Evolutionary conservation across 2,888 invertebrate species (phyloP).

Genomic region (Trypoxylon attenuatum): DNA sequence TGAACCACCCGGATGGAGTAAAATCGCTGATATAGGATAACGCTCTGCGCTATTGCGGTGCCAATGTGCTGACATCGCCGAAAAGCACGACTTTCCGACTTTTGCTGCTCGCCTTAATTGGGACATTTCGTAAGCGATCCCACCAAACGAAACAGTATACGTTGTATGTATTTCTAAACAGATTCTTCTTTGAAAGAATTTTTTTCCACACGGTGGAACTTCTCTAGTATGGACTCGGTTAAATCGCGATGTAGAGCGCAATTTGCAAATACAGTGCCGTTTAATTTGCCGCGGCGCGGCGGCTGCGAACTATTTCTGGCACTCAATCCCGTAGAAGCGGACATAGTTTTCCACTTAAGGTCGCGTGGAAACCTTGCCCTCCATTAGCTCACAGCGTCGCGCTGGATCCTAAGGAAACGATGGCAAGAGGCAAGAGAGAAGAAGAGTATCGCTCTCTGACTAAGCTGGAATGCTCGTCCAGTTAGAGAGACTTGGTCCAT

Average conservation of each 20-base stretch:
- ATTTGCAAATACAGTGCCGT: background rate
- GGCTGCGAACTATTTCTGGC: conserved; percentile 21
- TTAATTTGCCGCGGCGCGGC: background rate
- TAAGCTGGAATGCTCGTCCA: conserved; percentile 43
- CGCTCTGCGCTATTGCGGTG: background rate
- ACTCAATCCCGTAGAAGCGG: background rate
- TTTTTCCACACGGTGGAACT: too few species aligned
- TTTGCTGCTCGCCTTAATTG: background rate
- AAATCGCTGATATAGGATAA: conserved; percentile 4
- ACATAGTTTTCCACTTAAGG: conserved; percentile 23
- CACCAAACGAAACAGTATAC: background rate
- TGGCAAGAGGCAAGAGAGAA: conserved; percentile 5
- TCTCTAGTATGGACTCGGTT: background rate
- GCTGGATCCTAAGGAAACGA: conserved; percentile 45
- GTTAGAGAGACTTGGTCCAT: conserved; percentile 63
- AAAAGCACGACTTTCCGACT: background rate
- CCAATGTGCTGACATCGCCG: conserved; percentile 37
- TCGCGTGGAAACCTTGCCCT: conserved; percentile 57
- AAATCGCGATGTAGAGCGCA: background rate
- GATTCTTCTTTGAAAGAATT: background rate
- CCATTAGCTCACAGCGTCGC: conserved; percentile 42
- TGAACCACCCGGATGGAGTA: conserved; percentile 14
- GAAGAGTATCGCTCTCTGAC: conserved; percentile 44
- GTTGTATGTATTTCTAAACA: background rate
- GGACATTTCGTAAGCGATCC: too few species aligned